Base-by-base conservation (phyloP, 2,888 invertebrate genomes). In the Malthinus seriepunctatus region DNA sequence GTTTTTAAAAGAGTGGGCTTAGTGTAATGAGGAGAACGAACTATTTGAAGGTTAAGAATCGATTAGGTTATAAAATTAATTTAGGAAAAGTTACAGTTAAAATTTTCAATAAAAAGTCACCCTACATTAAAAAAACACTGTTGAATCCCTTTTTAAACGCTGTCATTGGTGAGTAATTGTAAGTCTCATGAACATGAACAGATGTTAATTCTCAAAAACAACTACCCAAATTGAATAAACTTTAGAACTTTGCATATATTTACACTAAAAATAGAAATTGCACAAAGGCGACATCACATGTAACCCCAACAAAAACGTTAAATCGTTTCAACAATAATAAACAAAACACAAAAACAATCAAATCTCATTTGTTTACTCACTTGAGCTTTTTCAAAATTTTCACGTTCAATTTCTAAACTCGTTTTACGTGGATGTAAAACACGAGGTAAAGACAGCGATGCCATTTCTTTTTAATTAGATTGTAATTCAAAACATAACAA, bases 351-450 rank as follows among this genome's bases (percentile, higher is more conserved):
- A 34, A 23, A 23, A n/a, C 31, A 15, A 15, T n/a, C n/a, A n/a
- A n/a, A n/a, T n/a, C 15, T 54, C 49, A 52, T 50, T 37, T 56
- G 39, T 45, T 69, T 32, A 37, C 78, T 73, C 80, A 91, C 91
- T 88, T 91, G 91, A 73, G 87, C 86, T 78, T 90, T 91, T 79
- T 92, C 92, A 76, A 92, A 93, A 71, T 88, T 88, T 77, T 93
- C 92, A 53, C 90, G 83, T 78, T 91, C 91, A 66, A 87, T 83
- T 75, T 90, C 90, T 74, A 90, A 78, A 74, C 88, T 89, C 64
- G 88, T 88, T 80, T 89, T 90, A 75, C 88, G 85, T 67, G 86
- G 86, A 74, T 89, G 88, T 62, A 89, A 80, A 64, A 89, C 88
- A 71, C 88, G 81, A 34, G 88, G 88, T 69, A 89, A 78, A 42